A percentile compares a stretch with the other conserved stretches of the same genome.
Conservation (phyloP, 2,113 vertebrate species). For the Xenus cinereus region DNA sequence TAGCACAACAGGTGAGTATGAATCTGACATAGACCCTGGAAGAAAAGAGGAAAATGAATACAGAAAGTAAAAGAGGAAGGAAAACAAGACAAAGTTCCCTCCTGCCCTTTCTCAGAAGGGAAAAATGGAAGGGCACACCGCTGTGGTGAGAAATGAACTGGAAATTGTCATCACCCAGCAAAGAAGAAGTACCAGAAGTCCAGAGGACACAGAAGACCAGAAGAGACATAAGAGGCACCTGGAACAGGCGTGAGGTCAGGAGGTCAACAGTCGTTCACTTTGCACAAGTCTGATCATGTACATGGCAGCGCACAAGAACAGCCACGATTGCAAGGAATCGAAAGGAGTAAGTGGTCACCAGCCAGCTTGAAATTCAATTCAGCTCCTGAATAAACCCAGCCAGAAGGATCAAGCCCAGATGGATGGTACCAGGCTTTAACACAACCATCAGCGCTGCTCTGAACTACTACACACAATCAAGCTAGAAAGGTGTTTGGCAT, state of each 20-base stretch:
- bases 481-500: not conserved
- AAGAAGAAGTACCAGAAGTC: not conserved
- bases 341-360: not conserved
- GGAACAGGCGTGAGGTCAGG: not conserved
- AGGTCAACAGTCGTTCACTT: not conserved
- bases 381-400: not conserved
- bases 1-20: not conserved
- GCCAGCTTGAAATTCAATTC: not conserved
- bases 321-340: not conserved
- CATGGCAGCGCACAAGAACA: not conserved
- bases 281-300: not conserved
- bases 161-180: not conserved
- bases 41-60: not conserved
- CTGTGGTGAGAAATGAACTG: not conserved
- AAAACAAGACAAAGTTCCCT: not conserved
- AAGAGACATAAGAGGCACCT: not conserved
- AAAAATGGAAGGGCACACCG: not conserved
- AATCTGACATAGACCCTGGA: not conserved
- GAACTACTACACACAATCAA: not conserved
- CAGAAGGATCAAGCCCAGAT: not conserved
- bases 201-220: not conserved
- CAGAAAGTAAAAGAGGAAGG: not conserved
- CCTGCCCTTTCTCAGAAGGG: not conserved
- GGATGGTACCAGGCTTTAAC: not conserved
- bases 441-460: fast-evolving